Percentiles rank a stretch among this genome's conserved stretches.
Conservation (phyloP, 2,113 vertebrate genomes). For the Muntiacus reevesi region DNA sequence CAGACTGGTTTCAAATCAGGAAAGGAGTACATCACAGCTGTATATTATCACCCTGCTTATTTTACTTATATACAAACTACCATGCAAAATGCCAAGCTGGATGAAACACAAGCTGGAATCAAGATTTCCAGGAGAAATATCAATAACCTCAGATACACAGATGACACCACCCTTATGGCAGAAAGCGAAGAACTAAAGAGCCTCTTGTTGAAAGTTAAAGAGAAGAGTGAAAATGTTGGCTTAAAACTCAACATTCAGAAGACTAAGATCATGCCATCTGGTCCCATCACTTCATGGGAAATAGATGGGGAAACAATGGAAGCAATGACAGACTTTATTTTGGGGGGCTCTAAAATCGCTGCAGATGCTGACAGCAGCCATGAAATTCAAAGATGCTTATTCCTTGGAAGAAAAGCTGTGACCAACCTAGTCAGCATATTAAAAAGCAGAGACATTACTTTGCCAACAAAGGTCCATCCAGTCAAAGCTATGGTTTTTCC, state of each 20-base stretch:
- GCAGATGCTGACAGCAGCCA: not conserved
- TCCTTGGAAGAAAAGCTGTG: not conserved
- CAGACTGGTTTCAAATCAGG: not conserved
- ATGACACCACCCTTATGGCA: not conserved
- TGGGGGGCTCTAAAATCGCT: fast-evolving
- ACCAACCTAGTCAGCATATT: not conserved
- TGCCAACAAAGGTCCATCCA: not conserved
- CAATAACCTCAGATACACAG: not conserved
- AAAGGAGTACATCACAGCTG: not conserved
- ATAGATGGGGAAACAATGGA: not conserved
- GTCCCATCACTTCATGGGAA: not conserved
- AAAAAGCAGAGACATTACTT: not conserved
- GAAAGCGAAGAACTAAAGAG: not conserved
- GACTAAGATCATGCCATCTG: not conserved
- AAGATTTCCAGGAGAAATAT: not conserved
- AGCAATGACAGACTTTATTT: not conserved
- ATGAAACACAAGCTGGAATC: not conserved
- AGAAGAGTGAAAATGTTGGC: not conserved
- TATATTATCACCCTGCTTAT: not conserved
- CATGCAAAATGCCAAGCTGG: not conserved
- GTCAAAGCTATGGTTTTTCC: not conserved
- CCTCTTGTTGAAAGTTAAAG: not conserved
- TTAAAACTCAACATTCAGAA: not conserved
- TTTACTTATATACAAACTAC: not conserved
- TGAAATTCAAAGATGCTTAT: not conserved